Percentiles rank a stretch among this genome's conserved stretches.
Conservation (phyloP, 2,797 vertebrate genomes). For the Thalassophryne amazonica region DNA sequence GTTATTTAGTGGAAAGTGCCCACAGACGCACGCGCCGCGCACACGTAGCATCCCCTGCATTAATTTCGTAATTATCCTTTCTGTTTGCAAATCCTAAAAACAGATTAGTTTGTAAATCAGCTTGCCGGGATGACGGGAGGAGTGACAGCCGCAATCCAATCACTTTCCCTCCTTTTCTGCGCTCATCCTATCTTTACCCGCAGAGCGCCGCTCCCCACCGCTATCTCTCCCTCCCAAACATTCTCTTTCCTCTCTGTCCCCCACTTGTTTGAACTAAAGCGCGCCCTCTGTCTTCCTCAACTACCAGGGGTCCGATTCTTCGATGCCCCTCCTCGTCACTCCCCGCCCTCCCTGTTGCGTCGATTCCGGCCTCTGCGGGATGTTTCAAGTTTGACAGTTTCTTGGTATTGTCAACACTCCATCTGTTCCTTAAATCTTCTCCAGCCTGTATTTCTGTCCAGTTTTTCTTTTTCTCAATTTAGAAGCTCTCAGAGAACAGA, state of each 20-base stretch:
- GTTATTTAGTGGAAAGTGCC: conserved; percentile 35
- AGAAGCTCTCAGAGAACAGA: conserved; percentile 60
- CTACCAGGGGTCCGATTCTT: conserved; percentile 31
- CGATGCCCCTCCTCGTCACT: conserved; percentile 22
- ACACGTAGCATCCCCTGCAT: conserved; percentile 39
- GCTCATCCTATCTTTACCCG: conserved; percentile 24
- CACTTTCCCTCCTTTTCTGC: conserved; percentile 44
- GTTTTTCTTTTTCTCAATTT: conserved; percentile 56
- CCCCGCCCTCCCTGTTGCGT: conserved; percentile 42
- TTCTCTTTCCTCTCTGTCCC: conserved; percentile 11
- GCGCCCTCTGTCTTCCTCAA: conserved; percentile 34
- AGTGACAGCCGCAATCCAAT: conserved; percentile 71
- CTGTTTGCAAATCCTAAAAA: conserved; percentile 73
- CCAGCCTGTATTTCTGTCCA: conserved; percentile 33
- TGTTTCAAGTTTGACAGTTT: conserved; percentile 55
- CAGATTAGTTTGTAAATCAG: conserved; percentile 76
- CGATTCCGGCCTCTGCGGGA: conserved; percentile 53
- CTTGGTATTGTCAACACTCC: conserved; percentile 39
- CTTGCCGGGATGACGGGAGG: conserved; percentile 56
- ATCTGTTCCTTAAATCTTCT: conserved; percentile 28
- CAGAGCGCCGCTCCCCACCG: conserved; percentile 37
- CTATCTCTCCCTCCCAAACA: conserved; percentile 53
- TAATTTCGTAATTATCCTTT: conserved; percentile 72
- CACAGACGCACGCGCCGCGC: conserved; percentile 7
- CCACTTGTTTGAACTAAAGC: conserved; percentile 36